Evolutionary conservation across 2,888 invertebrate species (phyloP), one percentile per base, ranked within the genome.

Genomic region (Vesta saturnalis): DNA sequence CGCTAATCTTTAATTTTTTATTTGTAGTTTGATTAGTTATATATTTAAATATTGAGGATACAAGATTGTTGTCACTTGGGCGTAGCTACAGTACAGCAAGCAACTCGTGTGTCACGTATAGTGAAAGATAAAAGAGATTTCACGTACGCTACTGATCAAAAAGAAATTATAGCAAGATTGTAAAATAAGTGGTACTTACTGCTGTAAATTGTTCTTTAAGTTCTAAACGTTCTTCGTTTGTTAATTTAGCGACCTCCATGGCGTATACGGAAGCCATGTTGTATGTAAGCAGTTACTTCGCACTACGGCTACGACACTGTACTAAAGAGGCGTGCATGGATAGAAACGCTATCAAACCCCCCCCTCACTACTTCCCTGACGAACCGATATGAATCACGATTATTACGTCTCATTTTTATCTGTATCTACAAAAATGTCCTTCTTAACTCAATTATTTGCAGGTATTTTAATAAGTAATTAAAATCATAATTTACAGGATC

Each of bases 161-260:
- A 58, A 16, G 12, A 64, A 46, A 18, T 5, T 22, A 4, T 19
- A 21, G 4, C 22, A 54, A 22, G 10, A 16, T 5, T 1, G 15
- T 16, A 52, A 4, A 18, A 18, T 19, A 18, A 18, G n/a, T n/a
- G 15, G 14, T 71, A 85, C 87, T 87, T 87, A 93, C 93, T 86
- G 89, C 89, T 77, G 87, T 87, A 82, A 93, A 93, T 82, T 92
- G 91, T 85, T 92, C 92, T 80, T 88, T 87, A 79, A 94, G 89
- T 85, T 94, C 94, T 71, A 89, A 85, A 77, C 89, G 87, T 85
- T 93, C 92, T 80, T 93, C 92, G 67, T 87, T 86, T 69, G 88
- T 89, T 80, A 91, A 84, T 49, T 66, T 66, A 5, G 61, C 61
- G 47, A 46, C 56, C 47, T 60, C 60, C 49, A 55, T 57, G 46